These are phyloP conservation scores for Gila orcuttii DNA, from an alignment of 2,113 vertebrate species.

Conservation along the genomic window DNA sequence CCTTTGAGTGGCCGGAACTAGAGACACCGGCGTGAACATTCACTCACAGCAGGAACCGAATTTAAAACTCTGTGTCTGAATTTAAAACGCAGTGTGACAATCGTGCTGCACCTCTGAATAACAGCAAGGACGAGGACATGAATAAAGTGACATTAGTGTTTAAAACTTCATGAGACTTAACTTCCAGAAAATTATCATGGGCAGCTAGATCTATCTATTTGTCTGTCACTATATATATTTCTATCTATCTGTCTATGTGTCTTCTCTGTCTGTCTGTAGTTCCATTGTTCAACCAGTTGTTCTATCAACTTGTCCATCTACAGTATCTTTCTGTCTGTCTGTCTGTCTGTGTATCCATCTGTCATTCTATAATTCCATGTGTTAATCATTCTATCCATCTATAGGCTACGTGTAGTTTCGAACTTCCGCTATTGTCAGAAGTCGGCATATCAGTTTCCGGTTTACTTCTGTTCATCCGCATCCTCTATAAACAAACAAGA, in stretches of 20 bases:
- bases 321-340: background rate
- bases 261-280: background rate
- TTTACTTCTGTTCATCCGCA: too few species aligned
- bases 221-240: background rate
- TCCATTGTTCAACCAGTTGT: background rate
- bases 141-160: background rate
- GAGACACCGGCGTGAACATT: background rate
- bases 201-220: background rate
- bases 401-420: too few species aligned
- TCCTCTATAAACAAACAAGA: too few species aligned
- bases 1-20: slow-evolving; percentile 13
- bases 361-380: background rate
- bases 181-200: background rate
- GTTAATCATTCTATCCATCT: background rate
- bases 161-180: slow-evolving; percentile 25
- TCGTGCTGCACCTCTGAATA: slow-evolving; percentile 1
- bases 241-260: background rate
- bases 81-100: background rate
- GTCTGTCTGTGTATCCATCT: background rate
- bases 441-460: too few species aligned
- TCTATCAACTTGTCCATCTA: background rate
- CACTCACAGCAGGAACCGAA: slow-evolving; percentile 1
- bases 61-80: background rate
- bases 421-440: too few species aligned
- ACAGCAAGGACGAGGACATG: slow-evolving; percentile 13